Evolutionary conservation across 2,888 invertebrate genomes (phyloP), one percentile per base, ranked within the genome.

Genomic region (Drosophila testacea): DNA sequence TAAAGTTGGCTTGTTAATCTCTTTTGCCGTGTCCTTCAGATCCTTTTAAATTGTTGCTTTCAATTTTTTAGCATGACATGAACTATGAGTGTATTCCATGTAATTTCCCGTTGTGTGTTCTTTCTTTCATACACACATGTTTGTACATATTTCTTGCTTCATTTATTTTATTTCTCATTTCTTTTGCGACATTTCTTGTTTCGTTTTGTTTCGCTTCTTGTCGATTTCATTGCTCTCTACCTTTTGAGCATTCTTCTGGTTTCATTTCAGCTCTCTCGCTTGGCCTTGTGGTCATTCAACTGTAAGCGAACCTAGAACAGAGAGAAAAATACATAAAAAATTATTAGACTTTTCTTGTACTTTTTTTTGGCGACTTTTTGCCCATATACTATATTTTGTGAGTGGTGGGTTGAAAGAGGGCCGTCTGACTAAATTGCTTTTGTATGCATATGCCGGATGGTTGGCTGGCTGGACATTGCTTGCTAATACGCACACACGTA

Each of bases 251-350:
- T 73, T 66, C 52, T 73, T 67, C 70, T 50, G 65, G 72, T 66
- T 71, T 48, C 73, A 71, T 76, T 61, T 57, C 80, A 55, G 71
- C 60, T 59, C 54, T 47, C 61, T 61, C 54, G 59, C 38, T 60
- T 66, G 78, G 84, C 80, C 80, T 78, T 79, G 83, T 83, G 80
- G 84, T 79, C 83, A 85, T 80, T 83, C 87, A 87, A 81, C 79
- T 87, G 82, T 69, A 57, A 81, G 80, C 81, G 79, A 85, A 75
- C 79, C 81, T 72, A 75, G 59, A 72, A 57, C 46, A 76, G 52
- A 75, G 56, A 66, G 67, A 71, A 71, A 79, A 79, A 77, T 71
- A 74, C 80, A 79, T 73, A 79, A 74, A 76, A 82, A 81, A 85
- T 81, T 88, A 82, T 88, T 87, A 73, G 79, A 81, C 81, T 77